A percentile compares a stretch with the other conserved stretches of the same genome.
Conservation (phyloP, 2,113 vertebrate genomes). For the Toxotes chatareus region DNA sequence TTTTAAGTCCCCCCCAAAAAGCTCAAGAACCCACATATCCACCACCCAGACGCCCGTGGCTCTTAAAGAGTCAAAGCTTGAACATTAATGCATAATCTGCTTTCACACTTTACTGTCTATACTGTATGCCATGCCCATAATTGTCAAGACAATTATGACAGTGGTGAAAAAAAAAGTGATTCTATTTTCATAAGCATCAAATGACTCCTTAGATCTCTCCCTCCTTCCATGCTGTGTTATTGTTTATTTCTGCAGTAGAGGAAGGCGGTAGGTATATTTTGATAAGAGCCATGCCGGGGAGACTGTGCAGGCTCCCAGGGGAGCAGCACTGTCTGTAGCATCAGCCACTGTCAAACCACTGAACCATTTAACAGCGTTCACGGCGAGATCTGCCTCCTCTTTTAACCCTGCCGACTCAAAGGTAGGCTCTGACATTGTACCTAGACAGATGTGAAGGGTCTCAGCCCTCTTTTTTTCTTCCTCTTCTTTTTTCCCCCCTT, state of each 20-base stretch:
- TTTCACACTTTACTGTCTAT: slow-evolving; percentile 74
- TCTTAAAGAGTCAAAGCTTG: slow-evolving; percentile 61
- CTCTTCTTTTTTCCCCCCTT: no score
- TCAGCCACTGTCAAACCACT: slow-evolving; percentile 86
- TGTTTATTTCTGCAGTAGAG: slow-evolving; percentile 75
- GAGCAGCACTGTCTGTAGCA: slow-evolving; percentile 81
- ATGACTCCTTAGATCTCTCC: slow-evolving; percentile 68
- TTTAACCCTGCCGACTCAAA: slow-evolving; percentile 83
- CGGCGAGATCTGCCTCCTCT: slow-evolving; percentile 79
- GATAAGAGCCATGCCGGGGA: slow-evolving; percentile 77
- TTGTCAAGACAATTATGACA: slow-evolving; percentile 77
- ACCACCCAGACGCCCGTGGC: slow-evolving; percentile 64
- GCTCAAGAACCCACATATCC: slow-evolving; percentile 56
- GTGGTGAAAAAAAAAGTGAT: slow-evolving; percentile 45
- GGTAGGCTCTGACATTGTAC: slow-evolving; percentile 80
- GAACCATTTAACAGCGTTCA: slow-evolving; percentile 87
- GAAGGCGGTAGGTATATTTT: slow-evolving; percentile 79
- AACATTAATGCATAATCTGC: slow-evolving; percentile 74
- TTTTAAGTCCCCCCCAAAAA: slow-evolving; percentile 59
- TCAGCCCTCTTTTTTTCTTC: slow-evolving; percentile 15
- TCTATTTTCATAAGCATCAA: slow-evolving; percentile 73
- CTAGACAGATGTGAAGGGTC: slow-evolving; percentile 78
- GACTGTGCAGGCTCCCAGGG: slow-evolving; percentile 73
- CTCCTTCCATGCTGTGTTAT: slow-evolving; percentile 75
- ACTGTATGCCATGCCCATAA: slow-evolving; percentile 67